These are phyloP conservation scores for Epsilonema sp. DNA, from an alignment of 2,888 invertebrate species.

Conservation along the genomic window DNA sequence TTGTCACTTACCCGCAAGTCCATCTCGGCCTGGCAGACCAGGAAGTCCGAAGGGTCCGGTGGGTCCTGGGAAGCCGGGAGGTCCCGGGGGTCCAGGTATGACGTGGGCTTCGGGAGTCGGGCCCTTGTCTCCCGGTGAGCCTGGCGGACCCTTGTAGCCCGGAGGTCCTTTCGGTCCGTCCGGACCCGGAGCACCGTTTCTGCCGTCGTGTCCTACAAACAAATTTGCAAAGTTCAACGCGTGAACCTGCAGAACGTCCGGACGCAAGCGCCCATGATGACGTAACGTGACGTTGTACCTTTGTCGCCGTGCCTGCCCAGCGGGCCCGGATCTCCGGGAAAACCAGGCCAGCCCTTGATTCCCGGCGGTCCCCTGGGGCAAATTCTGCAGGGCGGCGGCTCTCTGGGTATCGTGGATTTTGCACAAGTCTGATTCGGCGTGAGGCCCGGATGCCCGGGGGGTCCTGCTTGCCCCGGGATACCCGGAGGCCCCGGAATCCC, in stretches of 20 bases:
- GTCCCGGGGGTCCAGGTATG: conserved; percentile 23
- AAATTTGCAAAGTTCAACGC: too few relatives aligned
- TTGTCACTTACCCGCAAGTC: conserved; percentile 5
- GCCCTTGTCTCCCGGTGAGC: conserved; percentile 28
- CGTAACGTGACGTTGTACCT: conserved; percentile 11
- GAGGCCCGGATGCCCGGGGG: conserved; percentile 22
- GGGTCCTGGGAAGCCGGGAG: conserved; percentile 25
- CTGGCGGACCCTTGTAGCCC: conserved; percentile 22
- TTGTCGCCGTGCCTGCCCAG: conserved; percentile 23
- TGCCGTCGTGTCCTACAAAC: conserved; percentile 21
- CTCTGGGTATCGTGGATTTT: conserved; percentile 13
- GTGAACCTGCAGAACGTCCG: too few relatives aligned
- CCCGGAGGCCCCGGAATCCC: conserved; percentile 24
- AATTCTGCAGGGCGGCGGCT: conserved; percentile 26
- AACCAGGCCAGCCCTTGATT: conserved; percentile 29
- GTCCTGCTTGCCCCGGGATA: conserved; percentile 21
- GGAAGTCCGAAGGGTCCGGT: conserved; percentile 17
- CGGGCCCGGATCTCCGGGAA: conserved; percentile 26
- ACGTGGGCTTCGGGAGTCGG: conserved; percentile 19
- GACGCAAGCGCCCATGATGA: too few relatives aligned
- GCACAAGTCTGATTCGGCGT: conserved; percentile 29
- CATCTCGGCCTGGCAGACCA: conserved; percentile 10
- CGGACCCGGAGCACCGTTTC: conserved; percentile 7
- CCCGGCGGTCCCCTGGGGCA: conserved; percentile 23
- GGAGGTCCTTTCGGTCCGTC: conserved; percentile 16